Evolutionary conservation across 1,140 invertebrate species (phyloP).

Genomic region (Achroia grisella): DNA sequence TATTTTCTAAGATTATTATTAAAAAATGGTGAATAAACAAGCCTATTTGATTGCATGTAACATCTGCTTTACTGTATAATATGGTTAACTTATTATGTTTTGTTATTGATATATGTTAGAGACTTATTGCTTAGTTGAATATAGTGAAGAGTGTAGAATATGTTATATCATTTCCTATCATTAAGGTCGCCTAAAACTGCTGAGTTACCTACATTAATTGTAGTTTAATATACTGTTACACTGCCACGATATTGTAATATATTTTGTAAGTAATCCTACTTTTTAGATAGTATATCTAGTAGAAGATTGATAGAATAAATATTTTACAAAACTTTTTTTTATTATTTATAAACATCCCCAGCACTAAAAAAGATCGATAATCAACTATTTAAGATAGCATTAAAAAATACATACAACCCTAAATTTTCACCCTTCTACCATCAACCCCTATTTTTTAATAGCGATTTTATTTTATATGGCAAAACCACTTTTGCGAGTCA

Average conservation of each 20-base stretch:
- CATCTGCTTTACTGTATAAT: neutral
- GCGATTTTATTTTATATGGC: too few relatives aligned
- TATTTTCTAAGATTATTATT: too few relatives aligned
- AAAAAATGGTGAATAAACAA: too few relatives aligned
- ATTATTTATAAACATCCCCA: constrained; percentile 1
- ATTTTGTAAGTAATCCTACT: constrained; percentile 24
- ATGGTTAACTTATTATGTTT: constrained; percentile 30
- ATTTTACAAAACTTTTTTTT: constrained; percentile 28
- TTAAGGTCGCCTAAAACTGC: constrained; percentile 20
- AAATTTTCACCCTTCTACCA: too few relatives aligned
- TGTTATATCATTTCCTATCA: constrained; percentile 15
- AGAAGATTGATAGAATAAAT: constrained; percentile 42
- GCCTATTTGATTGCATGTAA: too few relatives aligned
- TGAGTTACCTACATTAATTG: constrained; percentile 40
- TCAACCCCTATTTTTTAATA: too few relatives aligned
- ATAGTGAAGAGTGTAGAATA: constrained; percentile 4
- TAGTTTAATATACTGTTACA: constrained; percentile 28
- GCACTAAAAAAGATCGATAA: neutral
- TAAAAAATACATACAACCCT: too few relatives aligned
- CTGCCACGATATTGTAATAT: constrained; percentile 44
- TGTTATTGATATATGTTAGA: constrained; percentile 15
- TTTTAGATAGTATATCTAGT: constrained; percentile 26
- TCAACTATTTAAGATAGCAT: too few relatives aligned
- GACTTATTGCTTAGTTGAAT: constrained; percentile 11
- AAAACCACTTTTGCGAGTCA: too few relatives aligned